Evolutionary conservation across 2,113 vertebrate species (phyloP).

Genomic region (Antennarius striatus): DNA sequence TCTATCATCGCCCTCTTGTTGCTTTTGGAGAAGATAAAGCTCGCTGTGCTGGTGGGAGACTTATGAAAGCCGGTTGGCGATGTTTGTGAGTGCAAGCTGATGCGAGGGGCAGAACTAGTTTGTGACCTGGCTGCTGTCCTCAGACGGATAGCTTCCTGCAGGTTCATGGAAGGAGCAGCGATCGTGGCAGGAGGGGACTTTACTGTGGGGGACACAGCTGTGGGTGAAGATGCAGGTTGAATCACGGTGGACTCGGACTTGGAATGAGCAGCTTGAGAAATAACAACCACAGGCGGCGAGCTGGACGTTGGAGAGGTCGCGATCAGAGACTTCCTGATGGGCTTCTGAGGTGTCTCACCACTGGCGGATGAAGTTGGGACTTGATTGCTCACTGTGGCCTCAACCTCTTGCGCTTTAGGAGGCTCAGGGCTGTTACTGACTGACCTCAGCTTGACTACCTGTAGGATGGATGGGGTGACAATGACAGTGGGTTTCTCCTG

Average conservation of each 20-base stretch:
- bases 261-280: constrained; percentile 17
- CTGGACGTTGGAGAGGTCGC: constrained; percentile 41
- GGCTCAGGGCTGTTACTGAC: constrained; percentile 65
- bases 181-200: constrained; percentile 72
- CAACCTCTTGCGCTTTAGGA: constrained; percentile 28
- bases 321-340: constrained; percentile 83
- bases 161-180: constrained; percentile 75
- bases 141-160: constrained; percentile 86
- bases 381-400: constrained; percentile 27
- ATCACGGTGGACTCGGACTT: constrained; percentile 34
- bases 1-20: constrained; percentile 85
- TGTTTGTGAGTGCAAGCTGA: constrained; percentile 58
- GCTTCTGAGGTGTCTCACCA: constrained; percentile 84
- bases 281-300: constrained; percentile 19
- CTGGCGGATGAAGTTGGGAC: constrained; percentile 16
- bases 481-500: constrained; percentile 79
- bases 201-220: constrained; percentile 52
- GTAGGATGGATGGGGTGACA: constrained; percentile 85
- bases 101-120: constrained; percentile 46
- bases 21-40: constrained; percentile 94
- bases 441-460: constrained; percentile 87
- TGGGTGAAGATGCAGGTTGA: constrained; percentile 28
- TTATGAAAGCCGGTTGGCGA: constrained; percentile 70
- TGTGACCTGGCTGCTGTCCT: constrained; percentile 82
- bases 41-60: constrained; percentile 88